Base-by-base conservation (phyloP, 2,113 vertebrate species). In the Pyrgilauda ruficollis region DNA sequence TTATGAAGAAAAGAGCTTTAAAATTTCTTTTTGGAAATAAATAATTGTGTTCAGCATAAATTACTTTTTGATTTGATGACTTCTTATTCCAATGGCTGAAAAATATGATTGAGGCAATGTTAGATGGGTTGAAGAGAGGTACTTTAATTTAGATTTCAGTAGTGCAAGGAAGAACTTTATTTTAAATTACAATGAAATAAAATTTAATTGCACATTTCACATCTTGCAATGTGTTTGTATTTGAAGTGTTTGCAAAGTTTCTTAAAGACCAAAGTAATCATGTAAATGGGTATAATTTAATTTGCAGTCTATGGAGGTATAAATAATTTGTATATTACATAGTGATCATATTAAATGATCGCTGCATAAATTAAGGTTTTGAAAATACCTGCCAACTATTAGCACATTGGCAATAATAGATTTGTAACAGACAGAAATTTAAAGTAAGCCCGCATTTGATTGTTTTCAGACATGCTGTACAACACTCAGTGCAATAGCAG, bases 211-310 rank as follows among this genome's bases (percentile, higher is more conserved):
- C 59, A 46, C 72, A 31, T 86, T 85, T 84, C 30, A 52, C 69
- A 30, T 86, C 94, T 78, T 90, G 72, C 76, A 50, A 9, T 56
- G 15, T 81, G 79, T 93, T 94, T 93, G n/a, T 87, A 89, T 81
- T 93, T 89, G 83, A 93, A 95, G 84, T 90, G 83, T 64, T 91
- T 90, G 88, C 75, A 61, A 88, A 90, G 86, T 95, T 95, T 93
- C 80, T 91, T 90, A 75, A 92, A 90, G 76, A 94, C 68, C 58
- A 89, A 89, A 93, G 88, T 90, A 87, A 96, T 94, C 53, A 84
- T 58, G 73, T 80, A 81, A 92, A 92, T 90, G 53, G 37, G n/a
- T 87, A 28, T 82, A 84, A 95, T 94, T 91, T 87, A 95, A 97
- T 97, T 95, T 94, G 69, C 61, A 75, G 20, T 56, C 73, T 58